Conservation (phyloP, 2,113 vertebrate genomes). For the Heptranchias perlo region DNA sequence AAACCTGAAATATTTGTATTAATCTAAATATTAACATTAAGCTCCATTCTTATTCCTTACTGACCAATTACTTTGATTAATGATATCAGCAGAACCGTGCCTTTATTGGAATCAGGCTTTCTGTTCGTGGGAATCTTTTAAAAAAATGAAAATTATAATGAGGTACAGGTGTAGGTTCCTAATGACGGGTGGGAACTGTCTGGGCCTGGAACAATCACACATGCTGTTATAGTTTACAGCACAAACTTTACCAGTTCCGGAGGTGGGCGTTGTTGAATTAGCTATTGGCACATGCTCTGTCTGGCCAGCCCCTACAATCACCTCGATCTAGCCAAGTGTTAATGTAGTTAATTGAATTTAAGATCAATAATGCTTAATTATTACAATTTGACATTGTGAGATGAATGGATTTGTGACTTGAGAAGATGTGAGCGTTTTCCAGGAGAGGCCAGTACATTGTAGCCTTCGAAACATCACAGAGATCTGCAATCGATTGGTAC, state of each 20-base stretch:
- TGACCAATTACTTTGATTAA: conserved; percentile 15
- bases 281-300: background rate
- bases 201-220: background rate
- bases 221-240: background rate
- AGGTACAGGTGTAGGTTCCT: conserved; percentile 21
- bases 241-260: conserved; percentile 12
- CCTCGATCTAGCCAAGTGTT: conserved; percentile 65
- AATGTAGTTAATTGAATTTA: conserved; percentile 99
- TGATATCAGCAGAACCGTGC: background rate
- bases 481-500: conserved; percentile 74
- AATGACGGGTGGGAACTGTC: background rate
- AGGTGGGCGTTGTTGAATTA: background rate
- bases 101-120: conserved; percentile 22
- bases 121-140: background rate
- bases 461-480: conserved; percentile 66
- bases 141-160: conserved; percentile 1
- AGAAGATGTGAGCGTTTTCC: conserved; percentile 54
- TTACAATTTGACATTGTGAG: conserved; percentile 95
- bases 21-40: background rate
- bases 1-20: background rate
- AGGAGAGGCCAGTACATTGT: conserved; percentile 52
- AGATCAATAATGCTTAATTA: conserved; percentile 99
- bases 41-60: background rate
- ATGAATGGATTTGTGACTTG: conserved; percentile 77
- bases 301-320: conserved; percentile 26